Conservation (phyloP, 2,797 vertebrate species). For the Hippocampus kuda region DNA sequence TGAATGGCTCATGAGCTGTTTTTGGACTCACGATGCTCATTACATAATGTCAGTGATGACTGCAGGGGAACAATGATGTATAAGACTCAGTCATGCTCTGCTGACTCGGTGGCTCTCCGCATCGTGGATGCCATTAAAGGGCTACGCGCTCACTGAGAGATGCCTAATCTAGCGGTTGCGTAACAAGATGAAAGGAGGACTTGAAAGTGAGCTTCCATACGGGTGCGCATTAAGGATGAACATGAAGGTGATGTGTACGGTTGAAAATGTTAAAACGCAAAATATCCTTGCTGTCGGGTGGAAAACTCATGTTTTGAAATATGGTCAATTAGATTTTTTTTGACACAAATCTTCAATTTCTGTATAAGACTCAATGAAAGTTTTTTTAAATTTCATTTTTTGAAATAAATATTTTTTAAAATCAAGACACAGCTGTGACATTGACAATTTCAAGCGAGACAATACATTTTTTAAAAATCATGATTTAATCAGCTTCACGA, state of each 20-base stretch:
- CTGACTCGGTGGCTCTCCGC: constrained; percentile 20
- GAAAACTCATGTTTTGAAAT: neutral
- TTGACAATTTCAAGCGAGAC: neutral
- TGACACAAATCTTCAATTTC: no score
- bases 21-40: constrained; percentile 22
- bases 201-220: constrained; percentile 1
- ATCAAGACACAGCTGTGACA: neutral
- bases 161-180: constrained; percentile 1
- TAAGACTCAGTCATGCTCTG: constrained; percentile 24
- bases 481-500: neutral
- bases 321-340: neutral
- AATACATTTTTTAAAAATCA: neutral
- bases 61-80: constrained; percentile 29
- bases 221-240: neutral
- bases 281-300: neutral
- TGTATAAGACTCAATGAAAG: no score
- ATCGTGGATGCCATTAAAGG: constrained; percentile 9
- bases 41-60: constrained; percentile 39
- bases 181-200: neutral
- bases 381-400: no score
- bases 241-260: neutral
- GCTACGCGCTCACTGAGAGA: neutral
- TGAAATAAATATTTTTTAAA: no score
- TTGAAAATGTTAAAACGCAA: neutral
- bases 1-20: constrained; percentile 6